These are phyloP conservation scores for Dunckerocampus dactyliophorus DNA, from an alignment of 2,113 vertebrate genomes.

Conservation along the genomic window DNA sequence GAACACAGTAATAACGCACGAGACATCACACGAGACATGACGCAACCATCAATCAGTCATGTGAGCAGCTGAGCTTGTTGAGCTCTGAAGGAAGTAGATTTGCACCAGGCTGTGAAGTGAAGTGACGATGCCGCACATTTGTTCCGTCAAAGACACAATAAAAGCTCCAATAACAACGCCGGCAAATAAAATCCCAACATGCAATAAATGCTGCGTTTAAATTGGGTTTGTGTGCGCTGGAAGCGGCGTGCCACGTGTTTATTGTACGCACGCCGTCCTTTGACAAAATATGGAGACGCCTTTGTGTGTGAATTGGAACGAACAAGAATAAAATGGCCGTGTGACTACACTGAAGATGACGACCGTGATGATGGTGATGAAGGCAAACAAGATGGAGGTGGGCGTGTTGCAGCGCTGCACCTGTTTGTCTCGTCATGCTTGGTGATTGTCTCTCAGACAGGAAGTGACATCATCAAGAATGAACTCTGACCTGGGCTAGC, in stretches of 20 bases:
- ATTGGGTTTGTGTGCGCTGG: background rate
- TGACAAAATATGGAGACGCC: no score
- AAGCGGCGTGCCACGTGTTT: background rate
- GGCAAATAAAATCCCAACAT: background rate
- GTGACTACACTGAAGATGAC: conserved; percentile 4
- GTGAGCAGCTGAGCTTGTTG: no score
- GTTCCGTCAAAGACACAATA: background rate
- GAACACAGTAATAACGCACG: no score
- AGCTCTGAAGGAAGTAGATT: background rate
- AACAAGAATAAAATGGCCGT: background rate
- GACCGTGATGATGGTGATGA: conserved; percentile 23
- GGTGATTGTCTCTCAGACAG: conserved; percentile 97
- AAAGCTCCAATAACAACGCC: background rate
- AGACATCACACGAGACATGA: no score
- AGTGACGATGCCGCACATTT: background rate
- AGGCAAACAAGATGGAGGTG: no score
- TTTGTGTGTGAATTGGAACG: background rate
- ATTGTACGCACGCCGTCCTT: background rate
- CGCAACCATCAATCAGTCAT: no score
- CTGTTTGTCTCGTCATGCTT: conserved; percentile 99
- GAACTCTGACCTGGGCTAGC: no score
- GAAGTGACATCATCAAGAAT: conserved; percentile 80
- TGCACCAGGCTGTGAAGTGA: background rate
- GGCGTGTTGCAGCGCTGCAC: conserved; percentile 87
- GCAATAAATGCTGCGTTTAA: background rate